Evolutionary conservation across 2,113 vertebrate genomes (phyloP).

Genomic region (Mesoclemmys tuberculata): DNA sequence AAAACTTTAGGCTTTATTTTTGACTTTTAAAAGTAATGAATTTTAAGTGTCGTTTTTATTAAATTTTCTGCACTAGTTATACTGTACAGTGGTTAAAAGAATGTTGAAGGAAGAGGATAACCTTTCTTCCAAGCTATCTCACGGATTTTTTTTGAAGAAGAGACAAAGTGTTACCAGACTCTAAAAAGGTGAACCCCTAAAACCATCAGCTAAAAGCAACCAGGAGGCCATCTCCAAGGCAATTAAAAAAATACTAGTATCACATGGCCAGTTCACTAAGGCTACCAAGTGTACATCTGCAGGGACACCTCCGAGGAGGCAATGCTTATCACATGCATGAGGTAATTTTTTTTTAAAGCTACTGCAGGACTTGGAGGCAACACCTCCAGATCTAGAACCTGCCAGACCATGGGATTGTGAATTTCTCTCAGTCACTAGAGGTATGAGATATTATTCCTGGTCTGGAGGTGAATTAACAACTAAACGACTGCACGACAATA

Average conservation of each 20-base stretch:
- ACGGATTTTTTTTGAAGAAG: background rate
- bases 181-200: conserved; percentile 13
- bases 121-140: background rate
- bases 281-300: background rate
- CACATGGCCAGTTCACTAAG: background rate
- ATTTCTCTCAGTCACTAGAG: background rate
- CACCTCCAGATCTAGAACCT: background rate
- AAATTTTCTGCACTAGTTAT: background rate
- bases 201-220: background rate
- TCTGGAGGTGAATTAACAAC: background rate
- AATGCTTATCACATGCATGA: background rate
- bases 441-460: background rate
- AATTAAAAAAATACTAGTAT: background rate
- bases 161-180: background rate
- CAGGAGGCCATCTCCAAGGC: background rate
- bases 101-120: background rate
- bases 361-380: background rate
- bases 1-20: background rate
- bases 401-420: background rate
- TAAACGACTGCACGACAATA: background rate
- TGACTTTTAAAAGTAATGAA: background rate
- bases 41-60: background rate
- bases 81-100: background rate
- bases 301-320: background rate
- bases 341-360: background rate